Evolutionary conservation across 2,888 invertebrate genomes (phyloP).

Genomic region (Mythimna loreyi): DNA sequence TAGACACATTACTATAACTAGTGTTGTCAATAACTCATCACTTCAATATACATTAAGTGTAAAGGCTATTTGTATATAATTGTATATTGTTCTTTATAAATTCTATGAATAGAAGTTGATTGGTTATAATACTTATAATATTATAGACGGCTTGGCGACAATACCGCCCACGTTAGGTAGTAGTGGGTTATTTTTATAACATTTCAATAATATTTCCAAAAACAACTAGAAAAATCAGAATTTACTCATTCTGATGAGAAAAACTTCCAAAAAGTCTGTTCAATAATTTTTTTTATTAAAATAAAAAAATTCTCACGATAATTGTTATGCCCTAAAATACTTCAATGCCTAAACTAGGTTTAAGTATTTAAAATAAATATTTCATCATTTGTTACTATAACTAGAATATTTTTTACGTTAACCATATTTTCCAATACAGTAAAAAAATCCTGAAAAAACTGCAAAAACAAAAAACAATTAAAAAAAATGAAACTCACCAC

Average conservation of each 20-base stretch:
- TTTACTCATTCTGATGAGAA: neutral
- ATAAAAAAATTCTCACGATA: neutral
- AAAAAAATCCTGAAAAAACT: neutral
- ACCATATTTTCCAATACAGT: neutral
- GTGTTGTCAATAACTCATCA: slow-evolving; percentile 23
- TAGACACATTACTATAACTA: neutral
- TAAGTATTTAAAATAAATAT: neutral
- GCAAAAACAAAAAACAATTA: neutral
- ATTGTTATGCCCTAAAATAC: neutral
- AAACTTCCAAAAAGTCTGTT: neutral
- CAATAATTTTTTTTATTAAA: neutral
- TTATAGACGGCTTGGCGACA: slow-evolving; percentile 52
- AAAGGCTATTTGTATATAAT: neutral
- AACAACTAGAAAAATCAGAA: neutral
- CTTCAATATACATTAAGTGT: neutral
- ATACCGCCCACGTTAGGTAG: slow-evolving; percentile 31
- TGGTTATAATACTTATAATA: slow-evolving; percentile 19
- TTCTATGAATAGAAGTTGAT: slow-evolving; percentile 23
- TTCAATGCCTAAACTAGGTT: neutral
- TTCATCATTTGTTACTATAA: neutral
- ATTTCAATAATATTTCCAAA: neutral
- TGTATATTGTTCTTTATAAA: neutral
- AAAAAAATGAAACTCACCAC: slow-evolving; percentile 76
- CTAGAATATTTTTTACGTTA: neutral
- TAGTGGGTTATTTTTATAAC: neutral